These are phyloP conservation scores for Fregata magnificens DNA, from an alignment of 2,113 vertebrate genomes.

Conservation along the genomic window DNA sequence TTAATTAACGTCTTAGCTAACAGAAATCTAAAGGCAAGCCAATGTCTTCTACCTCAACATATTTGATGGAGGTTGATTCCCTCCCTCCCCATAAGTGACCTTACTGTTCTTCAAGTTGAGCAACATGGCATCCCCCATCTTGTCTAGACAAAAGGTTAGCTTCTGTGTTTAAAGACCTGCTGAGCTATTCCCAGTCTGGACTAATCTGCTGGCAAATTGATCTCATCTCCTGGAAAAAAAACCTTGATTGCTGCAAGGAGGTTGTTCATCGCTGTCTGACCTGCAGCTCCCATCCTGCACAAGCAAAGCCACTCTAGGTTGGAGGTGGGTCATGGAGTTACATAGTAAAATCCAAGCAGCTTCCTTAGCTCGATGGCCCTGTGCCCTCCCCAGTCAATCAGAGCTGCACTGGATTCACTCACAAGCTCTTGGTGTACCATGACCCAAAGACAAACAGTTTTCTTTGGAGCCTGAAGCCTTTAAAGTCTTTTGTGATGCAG, in stretches of 20 bases:
- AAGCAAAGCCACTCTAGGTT: background rate
- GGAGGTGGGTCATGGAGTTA: background rate
- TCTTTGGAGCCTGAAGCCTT: constrained; percentile 46
- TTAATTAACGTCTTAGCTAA: background rate
- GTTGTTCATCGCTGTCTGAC: background rate
- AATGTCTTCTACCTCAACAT: background rate
- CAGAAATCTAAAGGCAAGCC: background rate
- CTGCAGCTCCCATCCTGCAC: background rate
- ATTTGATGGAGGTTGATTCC: background rate
- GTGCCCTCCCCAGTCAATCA: constrained; percentile 9
- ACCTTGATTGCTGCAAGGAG: background rate
- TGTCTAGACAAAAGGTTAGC: background rate
- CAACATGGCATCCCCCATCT: background rate
- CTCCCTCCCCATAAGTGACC: background rate
- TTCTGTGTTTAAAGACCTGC: background rate
- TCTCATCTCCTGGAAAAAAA: background rate
- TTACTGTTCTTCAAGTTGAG: background rate
- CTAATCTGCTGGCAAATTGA: background rate
- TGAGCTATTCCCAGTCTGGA: background rate
- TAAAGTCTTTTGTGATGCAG: constrained; percentile 54
- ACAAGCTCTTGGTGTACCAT: background rate
- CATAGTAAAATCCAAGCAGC: background rate
- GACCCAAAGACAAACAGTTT: constrained; percentile 54
- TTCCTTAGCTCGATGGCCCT: background rate
- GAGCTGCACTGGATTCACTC: constrained; percentile 3